These are phyloP conservation scores for Maylandia zebra DNA, from an alignment of 2,113 vertebrate genomes.

Conservation along the genomic window DNA sequence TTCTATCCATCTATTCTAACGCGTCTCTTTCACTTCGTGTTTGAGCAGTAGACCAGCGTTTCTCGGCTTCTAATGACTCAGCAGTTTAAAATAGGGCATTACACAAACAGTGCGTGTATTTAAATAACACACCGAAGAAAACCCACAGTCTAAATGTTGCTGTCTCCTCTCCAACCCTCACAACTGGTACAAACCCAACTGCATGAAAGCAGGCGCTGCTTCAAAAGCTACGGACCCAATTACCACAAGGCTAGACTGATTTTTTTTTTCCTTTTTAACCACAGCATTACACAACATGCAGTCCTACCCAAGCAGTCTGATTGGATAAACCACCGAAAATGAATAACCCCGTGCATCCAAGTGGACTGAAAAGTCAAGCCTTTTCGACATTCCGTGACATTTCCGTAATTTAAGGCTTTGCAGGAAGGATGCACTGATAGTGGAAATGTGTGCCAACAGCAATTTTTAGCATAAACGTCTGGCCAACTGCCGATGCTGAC, in stretches of 20 bases:
- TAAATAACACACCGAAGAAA: slow-evolving; percentile 39
- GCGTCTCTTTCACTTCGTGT: not conserved
- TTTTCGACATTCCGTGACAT: not conserved
- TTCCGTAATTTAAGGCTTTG: not conserved
- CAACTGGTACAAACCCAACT: not conserved
- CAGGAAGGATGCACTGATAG: not conserved
- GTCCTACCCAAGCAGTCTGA: not conserved
- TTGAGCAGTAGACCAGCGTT: not conserved
- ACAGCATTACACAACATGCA: not conserved
- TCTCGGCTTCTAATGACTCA: slow-evolving; percentile 22
- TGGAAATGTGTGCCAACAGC: not conserved
- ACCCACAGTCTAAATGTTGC: slow-evolving; percentile 37
- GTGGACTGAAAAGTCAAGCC: not conserved
- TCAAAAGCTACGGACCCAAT: not conserved
- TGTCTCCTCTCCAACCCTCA: slow-evolving; percentile 6
- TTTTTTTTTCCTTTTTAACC: not conserved
- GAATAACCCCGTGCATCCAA: not conserved
- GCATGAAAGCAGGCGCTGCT: not conserved
- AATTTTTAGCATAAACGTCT: not conserved
- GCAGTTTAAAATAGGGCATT: slow-evolving; percentile 56
- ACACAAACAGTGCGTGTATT: slow-evolving; percentile 8
- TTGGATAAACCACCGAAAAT: not conserved
- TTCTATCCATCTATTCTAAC: not conserved
- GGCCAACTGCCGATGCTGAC: not conserved
- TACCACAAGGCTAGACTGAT: not conserved